Base-by-base conservation (phyloP, 2,888 invertebrate species). In the Eupithecia exiguata region DNA sequence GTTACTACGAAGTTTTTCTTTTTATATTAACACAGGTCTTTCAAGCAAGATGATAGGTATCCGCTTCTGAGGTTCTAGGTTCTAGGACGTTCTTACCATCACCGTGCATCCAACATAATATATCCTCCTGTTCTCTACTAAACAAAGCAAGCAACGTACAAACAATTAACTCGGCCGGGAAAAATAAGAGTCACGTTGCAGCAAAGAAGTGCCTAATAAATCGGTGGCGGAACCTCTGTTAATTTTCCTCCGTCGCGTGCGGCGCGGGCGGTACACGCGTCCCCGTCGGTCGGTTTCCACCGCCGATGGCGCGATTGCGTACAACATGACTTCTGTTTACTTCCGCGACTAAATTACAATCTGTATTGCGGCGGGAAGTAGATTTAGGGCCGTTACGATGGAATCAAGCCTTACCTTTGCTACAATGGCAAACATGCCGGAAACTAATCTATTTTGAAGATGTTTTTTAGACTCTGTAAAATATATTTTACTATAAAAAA, bases 261-360 rank as follows among this genome's bases (percentile, higher is more conserved):
- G 66, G 71, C 74, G 78, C 72, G 78, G 66, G 71, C 74, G 70
- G 81, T 78, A 74, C 81, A 71, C 78, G 73, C 81, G 81, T 76
- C 77, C 58, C 58, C 30, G 30, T n/a, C 30, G 30, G 58, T 25
- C 58, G 10, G 25, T 5, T 21, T 72, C 76, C 78, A 71, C 78
- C 80, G 78, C 74, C 74, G 79, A 77, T 76, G 74, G 75, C 77
- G 70, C 79, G 83, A 80, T 83, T 80, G 88, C 85, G 83, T 83
- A 86, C 84, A 82, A 87, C 88, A 87, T 87, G 88, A 88, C 88
- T 88, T 84, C 86, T 88, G 85, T 84, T 87, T 86, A 87, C 90
- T 91, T 91, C 91, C 91, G 91, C 87, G 82, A 83, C 84, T 87
- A 90, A 91, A 92, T 92, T 90, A 87, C 89, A 84, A 84, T 84